Evolutionary conservation across 2,113 vertebrate species (phyloP).

Genomic region (Protobothrops mucrosquamatus): DNA sequence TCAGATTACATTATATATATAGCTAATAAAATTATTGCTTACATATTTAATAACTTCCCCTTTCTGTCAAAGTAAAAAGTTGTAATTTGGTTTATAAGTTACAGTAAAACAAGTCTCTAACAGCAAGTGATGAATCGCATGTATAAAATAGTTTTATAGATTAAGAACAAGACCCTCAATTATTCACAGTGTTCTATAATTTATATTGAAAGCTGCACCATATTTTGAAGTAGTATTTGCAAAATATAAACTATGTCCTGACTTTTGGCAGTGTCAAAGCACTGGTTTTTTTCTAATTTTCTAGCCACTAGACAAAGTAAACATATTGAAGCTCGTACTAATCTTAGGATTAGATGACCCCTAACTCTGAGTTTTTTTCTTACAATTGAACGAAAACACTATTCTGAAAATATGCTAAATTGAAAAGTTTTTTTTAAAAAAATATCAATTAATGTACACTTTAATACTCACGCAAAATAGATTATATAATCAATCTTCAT

Average conservation of each 20-base stretch:
- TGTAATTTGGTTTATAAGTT: background rate
- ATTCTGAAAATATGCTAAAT: background rate
- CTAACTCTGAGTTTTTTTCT: background rate
- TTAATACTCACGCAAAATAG: background rate
- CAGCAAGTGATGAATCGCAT: background rate
- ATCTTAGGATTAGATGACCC: conserved; percentile 16
- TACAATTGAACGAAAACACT: background rate
- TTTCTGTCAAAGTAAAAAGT: background rate
- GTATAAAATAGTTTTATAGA: background rate
- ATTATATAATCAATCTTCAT: background rate
- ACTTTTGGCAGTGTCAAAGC: background rate
- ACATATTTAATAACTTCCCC: background rate
- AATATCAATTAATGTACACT: background rate
- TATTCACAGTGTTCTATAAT: background rate
- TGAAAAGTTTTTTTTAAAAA: background rate
- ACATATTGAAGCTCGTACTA: conserved; percentile 5
- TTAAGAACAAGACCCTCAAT: background rate
- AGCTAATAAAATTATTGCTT: background rate
- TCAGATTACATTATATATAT: background rate
- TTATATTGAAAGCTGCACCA: background rate
- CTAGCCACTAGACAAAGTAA: background rate
- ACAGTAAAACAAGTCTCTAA: background rate
- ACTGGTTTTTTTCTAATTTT: background rate
- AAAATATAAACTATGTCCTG: background rate
- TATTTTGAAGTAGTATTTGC: background rate